Evolutionary conservation across 2,113 vertebrate genomes (phyloP).

Genomic region (Microtus ochrogaster): DNA sequence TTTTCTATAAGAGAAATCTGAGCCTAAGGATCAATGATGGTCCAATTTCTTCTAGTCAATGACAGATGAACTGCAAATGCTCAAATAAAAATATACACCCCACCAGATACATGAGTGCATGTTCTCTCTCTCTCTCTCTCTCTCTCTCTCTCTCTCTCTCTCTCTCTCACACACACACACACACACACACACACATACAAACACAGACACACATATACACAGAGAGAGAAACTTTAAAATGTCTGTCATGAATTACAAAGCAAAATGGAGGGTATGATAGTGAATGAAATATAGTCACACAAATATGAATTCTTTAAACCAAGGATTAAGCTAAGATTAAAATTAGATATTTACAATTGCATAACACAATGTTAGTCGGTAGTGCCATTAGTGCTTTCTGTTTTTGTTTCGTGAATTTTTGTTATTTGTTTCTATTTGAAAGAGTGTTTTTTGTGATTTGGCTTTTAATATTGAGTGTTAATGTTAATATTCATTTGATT

Average conservation of each 20-base stretch:
- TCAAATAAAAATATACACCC: background rate
- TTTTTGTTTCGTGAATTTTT: background rate
- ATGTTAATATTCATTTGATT: background rate
- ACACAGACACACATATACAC: too few species aligned
- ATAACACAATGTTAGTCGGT: background rate
- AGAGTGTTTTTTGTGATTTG: background rate
- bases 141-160: background rate
- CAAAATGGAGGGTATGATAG: background rate
- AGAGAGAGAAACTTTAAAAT: too few species aligned
- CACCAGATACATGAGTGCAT: background rate
- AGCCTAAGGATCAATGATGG: background rate
- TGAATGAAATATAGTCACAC: background rate
- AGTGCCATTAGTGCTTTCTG: background rate
- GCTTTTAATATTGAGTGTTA: background rate
- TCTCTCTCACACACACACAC: background rate
- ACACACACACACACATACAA: too few species aligned
- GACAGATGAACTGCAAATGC: background rate
- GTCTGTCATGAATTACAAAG: too few species aligned
- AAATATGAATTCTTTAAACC: background rate
- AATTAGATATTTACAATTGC: background rate
- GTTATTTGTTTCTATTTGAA: background rate
- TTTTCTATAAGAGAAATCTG: conserved; percentile 40
- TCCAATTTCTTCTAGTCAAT: background rate
- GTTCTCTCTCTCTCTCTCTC: background rate
- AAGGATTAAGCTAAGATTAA: background rate